Conservation (phyloP, 2,888 invertebrate genomes). For the Trimorus sp. region DNA sequence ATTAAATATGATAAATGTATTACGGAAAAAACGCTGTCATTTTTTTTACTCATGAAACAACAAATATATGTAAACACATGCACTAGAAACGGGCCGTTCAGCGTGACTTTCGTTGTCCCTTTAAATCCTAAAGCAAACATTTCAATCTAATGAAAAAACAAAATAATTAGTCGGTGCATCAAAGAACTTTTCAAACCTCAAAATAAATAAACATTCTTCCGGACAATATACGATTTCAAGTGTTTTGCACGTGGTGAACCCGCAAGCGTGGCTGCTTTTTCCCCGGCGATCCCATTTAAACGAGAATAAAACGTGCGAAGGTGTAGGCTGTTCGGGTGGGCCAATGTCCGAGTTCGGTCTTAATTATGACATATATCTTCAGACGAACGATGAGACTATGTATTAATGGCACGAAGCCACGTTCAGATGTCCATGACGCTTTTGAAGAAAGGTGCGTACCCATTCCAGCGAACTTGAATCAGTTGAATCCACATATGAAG, state of each 20-base stretch:
- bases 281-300: slow-evolving; percentile 45
- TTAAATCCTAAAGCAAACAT: slow-evolving; percentile 18
- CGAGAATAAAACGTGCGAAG: slow-evolving; percentile 60
- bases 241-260: slow-evolving; percentile 44
- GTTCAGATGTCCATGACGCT: slow-evolving; percentile 62
- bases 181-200: slow-evolving; percentile 48
- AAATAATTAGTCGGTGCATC: slow-evolving; percentile 43
- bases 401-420: slow-evolving; percentile 62
- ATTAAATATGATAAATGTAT: no score
- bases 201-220: slow-evolving; percentile 56
- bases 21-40: no score
- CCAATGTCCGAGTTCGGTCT: slow-evolving; percentile 71
- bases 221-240: slow-evolving; percentile 50
- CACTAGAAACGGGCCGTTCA: background rate
- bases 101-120: background rate
- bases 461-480: slow-evolving; percentile 49
- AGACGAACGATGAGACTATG: slow-evolving; percentile 59
- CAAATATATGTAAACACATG: slow-evolving; percentile 1
- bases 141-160: slow-evolving; percentile 32
- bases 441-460: slow-evolving; percentile 50
- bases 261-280: slow-evolving; percentile 49
- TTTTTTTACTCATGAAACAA: background rate
- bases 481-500: slow-evolving; percentile 49
- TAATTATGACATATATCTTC: slow-evolving; percentile 76
- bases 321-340: slow-evolving; percentile 74